Conservation (phyloP, 2,113 vertebrate genomes). For the Nothoprocta perdicaria region DNA sequence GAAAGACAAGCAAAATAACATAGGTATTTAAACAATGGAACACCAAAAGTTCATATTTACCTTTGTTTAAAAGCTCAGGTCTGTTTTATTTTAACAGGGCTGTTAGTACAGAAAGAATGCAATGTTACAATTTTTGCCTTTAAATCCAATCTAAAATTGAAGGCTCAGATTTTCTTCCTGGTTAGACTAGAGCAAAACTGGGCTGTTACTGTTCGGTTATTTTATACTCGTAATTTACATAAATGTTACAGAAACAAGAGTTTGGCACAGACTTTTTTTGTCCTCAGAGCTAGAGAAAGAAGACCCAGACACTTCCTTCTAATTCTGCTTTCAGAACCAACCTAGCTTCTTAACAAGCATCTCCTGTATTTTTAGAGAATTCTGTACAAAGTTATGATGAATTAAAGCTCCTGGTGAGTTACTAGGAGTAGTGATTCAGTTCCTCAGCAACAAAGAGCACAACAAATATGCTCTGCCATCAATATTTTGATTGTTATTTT, state of each 20-base stretch:
- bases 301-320: background rate
- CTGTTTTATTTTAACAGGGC: background rate
- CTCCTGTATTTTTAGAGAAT: background rate
- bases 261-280: background rate
- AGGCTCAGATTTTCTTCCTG: background rate
- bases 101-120: background rate
- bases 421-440: accelerated
- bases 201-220: background rate
- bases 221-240: background rate
- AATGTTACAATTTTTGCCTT: background rate
- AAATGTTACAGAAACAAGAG: background rate
- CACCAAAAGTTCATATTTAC: background rate
- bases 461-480: background rate
- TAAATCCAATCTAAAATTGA: background rate
- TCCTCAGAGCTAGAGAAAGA: background rate
- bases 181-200: background rate
- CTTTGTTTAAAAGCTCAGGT: background rate
- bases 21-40: background rate
- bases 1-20: background rate
- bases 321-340: background rate
- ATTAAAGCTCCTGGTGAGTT: background rate
- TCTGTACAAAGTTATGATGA: background rate
- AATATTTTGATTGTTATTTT: background rate
- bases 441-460: background rate
- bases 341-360: background rate